phyloP scores from a whole-genome alignment of 2,888 invertebrate genomes.

The Hipparchia sbordonii region DNA sequence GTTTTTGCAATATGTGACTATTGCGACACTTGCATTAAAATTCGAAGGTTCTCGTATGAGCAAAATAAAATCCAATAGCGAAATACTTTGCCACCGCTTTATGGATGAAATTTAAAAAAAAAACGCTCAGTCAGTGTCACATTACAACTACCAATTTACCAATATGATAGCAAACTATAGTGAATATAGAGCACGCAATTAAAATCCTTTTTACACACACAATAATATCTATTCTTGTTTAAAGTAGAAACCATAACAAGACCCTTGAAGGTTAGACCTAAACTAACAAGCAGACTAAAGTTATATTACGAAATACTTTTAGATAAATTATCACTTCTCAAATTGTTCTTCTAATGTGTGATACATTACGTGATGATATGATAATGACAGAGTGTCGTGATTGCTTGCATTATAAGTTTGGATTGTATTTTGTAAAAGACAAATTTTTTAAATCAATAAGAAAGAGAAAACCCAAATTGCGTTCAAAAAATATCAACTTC shows the following conservation, averaged over 20 bases:
- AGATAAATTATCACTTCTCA: constrained; percentile 53
- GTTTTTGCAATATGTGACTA: too few species aligned
- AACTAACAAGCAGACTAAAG: constrained; percentile 44
- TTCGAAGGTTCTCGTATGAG: too few species aligned
- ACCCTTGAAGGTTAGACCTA: background rate
- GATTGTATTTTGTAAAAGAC: too few species aligned
- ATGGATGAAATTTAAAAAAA: too few species aligned
- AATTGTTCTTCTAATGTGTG: constrained; percentile 57
- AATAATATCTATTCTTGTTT: constrained; percentile 2
- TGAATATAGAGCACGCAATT: background rate
- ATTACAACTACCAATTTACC: too few species aligned
- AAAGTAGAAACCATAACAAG: background rate
- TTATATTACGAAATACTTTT: constrained; percentile 52
- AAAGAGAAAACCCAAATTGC: too few species aligned
- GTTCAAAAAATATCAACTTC: too few species aligned
- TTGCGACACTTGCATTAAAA: too few species aligned
- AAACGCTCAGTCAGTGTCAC: background rate
- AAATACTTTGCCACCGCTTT: too few species aligned
- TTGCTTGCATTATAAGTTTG: too few species aligned
- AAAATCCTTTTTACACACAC: background rate
- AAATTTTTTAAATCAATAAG: too few species aligned
- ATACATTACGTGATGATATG: constrained; percentile 28
- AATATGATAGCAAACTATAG: background rate
- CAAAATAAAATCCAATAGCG: too few species aligned
- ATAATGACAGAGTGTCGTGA: background rate